Conservation (phyloP, 1,140 invertebrate species). For the Ooceraea biroi region DNA sequence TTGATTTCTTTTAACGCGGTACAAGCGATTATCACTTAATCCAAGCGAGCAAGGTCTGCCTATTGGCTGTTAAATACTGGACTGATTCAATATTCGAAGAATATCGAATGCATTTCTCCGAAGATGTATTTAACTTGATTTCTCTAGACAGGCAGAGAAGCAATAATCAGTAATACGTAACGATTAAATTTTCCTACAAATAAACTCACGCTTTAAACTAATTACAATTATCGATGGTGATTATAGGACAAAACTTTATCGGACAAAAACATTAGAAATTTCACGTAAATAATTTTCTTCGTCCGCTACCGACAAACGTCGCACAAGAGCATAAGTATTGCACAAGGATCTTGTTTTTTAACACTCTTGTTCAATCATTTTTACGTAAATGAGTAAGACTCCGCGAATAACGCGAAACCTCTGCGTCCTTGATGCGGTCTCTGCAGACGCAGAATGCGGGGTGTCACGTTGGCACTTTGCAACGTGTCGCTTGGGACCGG, state of each 20-base stretch:
- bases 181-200: neutral
- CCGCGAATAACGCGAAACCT: neutral
- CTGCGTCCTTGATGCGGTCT: neutral
- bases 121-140: slow-evolving; percentile 11
- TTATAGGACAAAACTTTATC: neutral
- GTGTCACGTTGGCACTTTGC: neutral
- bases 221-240: slow-evolving; percentile 36
- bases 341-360: slow-evolving; percentile 31
- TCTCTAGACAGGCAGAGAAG: neutral
- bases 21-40: neutral
- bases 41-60: neutral
- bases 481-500: neutral
- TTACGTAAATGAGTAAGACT: neutral
- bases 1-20: neutral
- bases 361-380: neutral
- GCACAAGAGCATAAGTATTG: slow-evolving; percentile 40
- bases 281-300: slow-evolving; percentile 1
- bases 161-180: slow-evolving; percentile 9
- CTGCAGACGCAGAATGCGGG: slow-evolving; percentile 3
- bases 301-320: neutral
- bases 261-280: slow-evolving; percentile 9
- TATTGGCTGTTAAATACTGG: neutral
- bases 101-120: neutral
- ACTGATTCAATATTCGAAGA: neutral
- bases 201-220: neutral